Evolutionary conservation across 2,113 vertebrate species (phyloP), one percentile per base, ranked within the genome.

Genomic region (Bagarius yarrelli): DNA sequence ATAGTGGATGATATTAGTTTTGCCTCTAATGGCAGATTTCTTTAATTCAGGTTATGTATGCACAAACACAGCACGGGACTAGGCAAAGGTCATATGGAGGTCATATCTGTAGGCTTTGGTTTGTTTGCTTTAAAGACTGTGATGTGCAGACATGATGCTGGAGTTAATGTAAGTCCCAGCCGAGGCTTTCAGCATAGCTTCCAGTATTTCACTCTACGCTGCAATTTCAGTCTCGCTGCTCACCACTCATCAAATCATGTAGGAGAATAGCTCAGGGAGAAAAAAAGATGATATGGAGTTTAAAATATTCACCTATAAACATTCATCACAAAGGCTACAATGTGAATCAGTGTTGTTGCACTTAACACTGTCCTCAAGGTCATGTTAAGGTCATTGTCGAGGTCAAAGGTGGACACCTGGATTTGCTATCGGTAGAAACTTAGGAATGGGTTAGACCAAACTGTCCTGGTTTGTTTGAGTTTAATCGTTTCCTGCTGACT

Each of bases 181-280:
- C 69, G 44, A 72, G 66, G 84, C 84, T 81, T 75, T 55, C 61
- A 83, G 84, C 81, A 12, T 78, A 77, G 84, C 81, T 85, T 76
- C 30, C 66, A 70, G 78, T 85, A 74, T 83, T 77, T 76, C 78
- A 85, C 60, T 73, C 77, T 69, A 76, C 71, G 61, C 78, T 78
- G 81, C 82, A 76, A 85, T 83, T 85, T 81, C 74, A 81, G 78
- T 78, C 81, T 61, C 61, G 59, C 67, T 44, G 60, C 56, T 78
- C 61, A 74, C 50, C 70, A 85, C 73, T 70, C 82, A 81, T 86
- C 75, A 81, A 61, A 78, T 71, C 60, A 34, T 73, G 52, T 57
- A 9, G 63, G 32, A 76, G 75, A 53, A 60, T 53, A 69, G 47
- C 34, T 67, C 59, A 77, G 79, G 79, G 75, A 59, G 57, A 79